phyloP scores from a whole-genome alignment of 2,797 vertebrate species.

The Alectoris magna region DNA sequence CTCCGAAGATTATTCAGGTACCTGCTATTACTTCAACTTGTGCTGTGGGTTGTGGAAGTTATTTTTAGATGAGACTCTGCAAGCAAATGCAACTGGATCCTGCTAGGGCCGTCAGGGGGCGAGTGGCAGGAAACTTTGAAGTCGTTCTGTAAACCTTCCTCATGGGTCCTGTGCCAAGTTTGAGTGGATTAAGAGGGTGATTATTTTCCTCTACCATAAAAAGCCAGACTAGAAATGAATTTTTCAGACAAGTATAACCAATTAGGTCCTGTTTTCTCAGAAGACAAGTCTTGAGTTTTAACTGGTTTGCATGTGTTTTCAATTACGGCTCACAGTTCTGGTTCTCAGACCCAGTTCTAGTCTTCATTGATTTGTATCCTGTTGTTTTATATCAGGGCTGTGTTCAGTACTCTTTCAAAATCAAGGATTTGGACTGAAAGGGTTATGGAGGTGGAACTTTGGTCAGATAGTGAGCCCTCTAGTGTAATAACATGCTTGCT shows the following conservation, averaged over 20 bases:
- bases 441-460: not conserved
- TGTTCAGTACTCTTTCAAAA: not conserved
- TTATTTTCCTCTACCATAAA: fast-evolving
- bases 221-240: not conserved
- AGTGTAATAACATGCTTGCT: not conserved
- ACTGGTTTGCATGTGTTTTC: not conserved
- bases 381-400: not conserved
- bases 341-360: not conserved
- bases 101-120: not conserved
- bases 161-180: not conserved
- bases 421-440: not conserved
- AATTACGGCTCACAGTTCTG: not conserved
- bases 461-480: not conserved
- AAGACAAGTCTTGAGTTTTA: not conserved
- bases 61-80: not conserved
- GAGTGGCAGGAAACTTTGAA: not conserved
- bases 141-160: not conserved
- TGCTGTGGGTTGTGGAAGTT: not conserved
- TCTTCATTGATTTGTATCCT: not conserved
- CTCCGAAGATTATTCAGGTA: not conserved
- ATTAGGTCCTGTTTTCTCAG: not conserved
- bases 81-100: not conserved
- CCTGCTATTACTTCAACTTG: not conserved
- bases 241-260: not conserved
- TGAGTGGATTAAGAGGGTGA: not conserved